Conservation (phyloP, 2,113 vertebrate species). For the Percina caprodes region DNA sequence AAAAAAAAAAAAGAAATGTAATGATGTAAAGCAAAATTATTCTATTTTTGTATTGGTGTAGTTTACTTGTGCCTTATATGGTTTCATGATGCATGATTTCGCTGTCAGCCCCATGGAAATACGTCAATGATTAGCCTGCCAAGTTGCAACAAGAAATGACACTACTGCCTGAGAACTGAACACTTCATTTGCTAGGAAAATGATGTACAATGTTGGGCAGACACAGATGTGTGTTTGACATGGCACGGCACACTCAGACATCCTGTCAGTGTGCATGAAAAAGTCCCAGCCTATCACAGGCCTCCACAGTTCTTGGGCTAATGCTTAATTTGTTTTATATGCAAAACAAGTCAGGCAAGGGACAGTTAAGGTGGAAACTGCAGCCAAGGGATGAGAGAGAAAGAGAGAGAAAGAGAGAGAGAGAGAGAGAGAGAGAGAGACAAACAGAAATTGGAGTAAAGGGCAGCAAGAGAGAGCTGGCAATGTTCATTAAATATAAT, state of each 20-base stretch:
- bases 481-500: constrained; percentile 31
- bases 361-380: constrained; percentile 12
- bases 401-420: constrained; percentile 16
- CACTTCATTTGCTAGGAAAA: constrained; percentile 62
- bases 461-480: background rate
- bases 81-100: constrained; percentile 23
- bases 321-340: constrained; percentile 49
- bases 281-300: constrained; percentile 13
- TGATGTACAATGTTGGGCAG: constrained; percentile 22
- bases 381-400: background rate
- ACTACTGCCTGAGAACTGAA: constrained; percentile 21
- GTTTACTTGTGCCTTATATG: constrained; percentile 13
- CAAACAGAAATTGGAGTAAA: background rate
- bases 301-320: constrained; percentile 31
- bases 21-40: background rate
- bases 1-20: background rate
- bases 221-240: constrained; percentile 41
- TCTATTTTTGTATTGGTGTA: background rate
- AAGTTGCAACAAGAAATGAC: constrained; percentile 45
- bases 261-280: constrained; percentile 43
- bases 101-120: constrained; percentile 20
- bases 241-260: constrained; percentile 16
- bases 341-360: constrained; percentile 41
- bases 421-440: constrained; percentile 21
- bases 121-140: constrained; percentile 44